Evolutionary conservation across 2,888 invertebrate species (phyloP).

Genomic region (Hypena proboscidalis): DNA sequence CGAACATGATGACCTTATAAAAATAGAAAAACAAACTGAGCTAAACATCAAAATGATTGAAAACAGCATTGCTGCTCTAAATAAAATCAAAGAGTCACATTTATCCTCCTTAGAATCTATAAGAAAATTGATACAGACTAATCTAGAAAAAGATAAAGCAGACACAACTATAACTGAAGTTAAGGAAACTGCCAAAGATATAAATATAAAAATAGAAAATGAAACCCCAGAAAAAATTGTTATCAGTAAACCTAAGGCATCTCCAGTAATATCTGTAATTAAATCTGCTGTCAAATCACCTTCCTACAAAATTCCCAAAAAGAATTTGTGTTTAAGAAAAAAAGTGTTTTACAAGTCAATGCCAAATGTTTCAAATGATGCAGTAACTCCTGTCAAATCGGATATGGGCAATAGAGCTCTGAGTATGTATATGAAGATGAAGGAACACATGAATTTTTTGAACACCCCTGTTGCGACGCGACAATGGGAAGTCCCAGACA

Average conservation of each 20-base stretch:
- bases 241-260: conserved; percentile 35
- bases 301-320: conserved; percentile 72
- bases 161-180: no score
- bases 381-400: conserved; percentile 53
- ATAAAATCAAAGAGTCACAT: conserved; percentile 60
- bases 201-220: conserved; percentile 7
- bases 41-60: conserved; percentile 62
- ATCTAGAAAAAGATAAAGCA: conserved; percentile 54
- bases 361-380: conserved; percentile 57
- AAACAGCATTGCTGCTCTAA: conserved; percentile 54
- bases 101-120: conserved; percentile 59
- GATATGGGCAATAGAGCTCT: conserved; percentile 58
- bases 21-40: conserved; percentile 59
- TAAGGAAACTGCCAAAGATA: no score
- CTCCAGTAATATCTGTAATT: conserved; percentile 65
- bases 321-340: conserved; percentile 62
- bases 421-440: conserved; percentile 74
- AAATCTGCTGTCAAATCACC: conserved; percentile 63
- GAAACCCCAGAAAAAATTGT: neutral
- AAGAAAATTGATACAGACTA: conserved; percentile 59
- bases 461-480: conserved; percentile 64
- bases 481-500: conserved; percentile 48
- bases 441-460: conserved; percentile 70
- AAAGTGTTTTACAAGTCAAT: conserved; percentile 66
- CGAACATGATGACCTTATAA: conserved; percentile 58